Percentiles rank a stretch among this genome's conserved stretches.
Conservation (phyloP, 1,140 invertebrate genomes). For the Zeugodacus cucurbitae region DNA sequence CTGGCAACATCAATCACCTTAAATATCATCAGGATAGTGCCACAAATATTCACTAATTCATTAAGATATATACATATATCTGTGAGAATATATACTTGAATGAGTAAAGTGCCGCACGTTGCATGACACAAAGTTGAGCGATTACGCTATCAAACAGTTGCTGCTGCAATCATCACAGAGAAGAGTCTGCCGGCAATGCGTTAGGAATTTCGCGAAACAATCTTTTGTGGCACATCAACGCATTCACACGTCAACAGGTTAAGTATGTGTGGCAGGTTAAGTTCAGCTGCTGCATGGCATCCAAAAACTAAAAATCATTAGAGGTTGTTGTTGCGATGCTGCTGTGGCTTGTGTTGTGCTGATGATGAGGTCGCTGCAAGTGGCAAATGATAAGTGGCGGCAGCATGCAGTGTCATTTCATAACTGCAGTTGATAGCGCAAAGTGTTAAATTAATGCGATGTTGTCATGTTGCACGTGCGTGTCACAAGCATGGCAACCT, state of each 20-base stretch:
- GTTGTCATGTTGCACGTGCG: conserved; percentile 26
- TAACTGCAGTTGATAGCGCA: conserved; percentile 15
- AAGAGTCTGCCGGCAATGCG: neutral
- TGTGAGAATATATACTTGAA: neutral
- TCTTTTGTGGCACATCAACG: conserved; percentile 6
- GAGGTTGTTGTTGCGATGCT: neutral
- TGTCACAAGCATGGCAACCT: neutral
- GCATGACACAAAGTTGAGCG: conserved; percentile 17
- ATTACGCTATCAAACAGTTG: neutral
- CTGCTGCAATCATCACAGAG: neutral
- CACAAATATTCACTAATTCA: neutral
- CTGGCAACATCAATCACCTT: neutral
- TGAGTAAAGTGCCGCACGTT: neutral
- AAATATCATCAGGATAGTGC: neutral
- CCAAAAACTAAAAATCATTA: neutral
- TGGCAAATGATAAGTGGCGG: neutral
- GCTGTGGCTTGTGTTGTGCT: neutral
- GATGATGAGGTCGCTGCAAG: neutral
- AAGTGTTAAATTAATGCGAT: conserved; percentile 30
- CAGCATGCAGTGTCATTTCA: conserved; percentile 29
- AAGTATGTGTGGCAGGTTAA: conserved; percentile 25
- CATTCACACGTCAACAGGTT: conserved; percentile 27
- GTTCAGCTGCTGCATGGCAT: neutral
- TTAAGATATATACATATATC: neutral
- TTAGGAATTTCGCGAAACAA: neutral